A percentile compares a stretch with the other conserved stretches of the same genome.
These are phyloP conservation scores for Poeciliopsis prolifica DNA, from an alignment of 2,113 vertebrate genomes.

Conservation along the genomic window DNA sequence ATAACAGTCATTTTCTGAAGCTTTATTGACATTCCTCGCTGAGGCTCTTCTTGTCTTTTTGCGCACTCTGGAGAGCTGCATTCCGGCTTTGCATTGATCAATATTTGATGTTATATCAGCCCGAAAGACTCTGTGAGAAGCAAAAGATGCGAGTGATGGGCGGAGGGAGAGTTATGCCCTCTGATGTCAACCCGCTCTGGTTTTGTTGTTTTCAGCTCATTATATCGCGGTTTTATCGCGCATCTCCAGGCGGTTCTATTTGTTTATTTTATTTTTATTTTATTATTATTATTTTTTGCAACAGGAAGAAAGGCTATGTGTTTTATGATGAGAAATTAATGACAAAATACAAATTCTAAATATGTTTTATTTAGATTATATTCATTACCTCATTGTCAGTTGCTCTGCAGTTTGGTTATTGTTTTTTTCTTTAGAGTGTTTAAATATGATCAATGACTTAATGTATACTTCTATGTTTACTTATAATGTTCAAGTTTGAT, in stretches of 20 bases:
- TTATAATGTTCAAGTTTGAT: not conserved
- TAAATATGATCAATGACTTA: not conserved
- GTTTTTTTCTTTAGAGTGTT: not conserved
- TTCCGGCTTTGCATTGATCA: not conserved
- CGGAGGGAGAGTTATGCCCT: not conserved
- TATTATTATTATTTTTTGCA: no score
- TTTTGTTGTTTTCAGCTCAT: not conserved
- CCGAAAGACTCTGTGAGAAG: not conserved
- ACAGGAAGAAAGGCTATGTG: no score
- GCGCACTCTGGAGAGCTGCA: not conserved
- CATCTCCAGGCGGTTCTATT: no score
- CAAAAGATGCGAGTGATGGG: not conserved
- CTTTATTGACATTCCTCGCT: not conserved
- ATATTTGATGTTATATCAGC: not conserved
- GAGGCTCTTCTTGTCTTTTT: not conserved
- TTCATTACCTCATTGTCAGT: no score
- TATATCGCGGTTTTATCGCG: not conserved
- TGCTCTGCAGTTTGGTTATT: no score
- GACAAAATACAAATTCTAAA: no score
- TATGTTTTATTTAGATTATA: not conserved
- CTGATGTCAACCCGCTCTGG: not conserved
- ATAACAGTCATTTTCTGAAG: slow-evolving; percentile 48
- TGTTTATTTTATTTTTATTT: no score
- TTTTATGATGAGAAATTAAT: no score
- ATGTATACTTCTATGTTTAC: not conserved